phyloP scores from a whole-genome alignment of 64 coral and sea anemone species.

The Pocillopora damicornis region DNA sequence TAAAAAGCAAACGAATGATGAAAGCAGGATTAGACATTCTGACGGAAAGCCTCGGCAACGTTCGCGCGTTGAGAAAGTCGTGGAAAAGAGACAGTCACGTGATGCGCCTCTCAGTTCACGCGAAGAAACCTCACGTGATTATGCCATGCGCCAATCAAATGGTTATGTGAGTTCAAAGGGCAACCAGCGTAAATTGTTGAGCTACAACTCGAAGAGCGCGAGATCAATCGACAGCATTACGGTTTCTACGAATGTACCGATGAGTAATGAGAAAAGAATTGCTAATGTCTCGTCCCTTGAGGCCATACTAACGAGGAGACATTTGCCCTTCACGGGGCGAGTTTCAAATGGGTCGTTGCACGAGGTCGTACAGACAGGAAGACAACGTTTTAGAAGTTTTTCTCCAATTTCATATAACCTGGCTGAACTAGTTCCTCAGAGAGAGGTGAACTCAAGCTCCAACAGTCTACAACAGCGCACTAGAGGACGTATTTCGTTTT shows the following conservation, averaged over 20 bases:
- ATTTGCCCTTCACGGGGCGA: too few relatives aligned
- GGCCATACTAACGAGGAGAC: not conserved
- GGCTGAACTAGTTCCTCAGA: not conserved
- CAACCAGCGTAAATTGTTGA: slow-evolving; percentile 8
- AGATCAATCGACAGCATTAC: not conserved
- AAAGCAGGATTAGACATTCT: not conserved
- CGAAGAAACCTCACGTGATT: not conserved
- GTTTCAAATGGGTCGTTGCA: not conserved
- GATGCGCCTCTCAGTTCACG: not conserved
- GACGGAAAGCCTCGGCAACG: not conserved
- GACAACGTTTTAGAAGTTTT: not conserved
- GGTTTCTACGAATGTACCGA: not conserved
- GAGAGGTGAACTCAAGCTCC: not conserved
- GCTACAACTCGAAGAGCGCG: not conserved
- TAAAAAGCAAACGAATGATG: not conserved
- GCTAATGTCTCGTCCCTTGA: not conserved
- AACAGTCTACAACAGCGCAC: not conserved
- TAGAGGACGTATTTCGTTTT: not conserved
- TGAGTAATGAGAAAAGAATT: too few relatives aligned
- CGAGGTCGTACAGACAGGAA: not conserved
- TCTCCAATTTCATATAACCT: not conserved
- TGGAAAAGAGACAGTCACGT: not conserved
- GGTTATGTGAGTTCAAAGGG: not conserved
- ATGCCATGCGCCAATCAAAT: not conserved
- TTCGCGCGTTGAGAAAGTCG: not conserved